These are phyloP conservation scores for Electrophaes corylata DNA, from an alignment of 2,888 invertebrate genomes.

Conservation along the genomic window DNA sequence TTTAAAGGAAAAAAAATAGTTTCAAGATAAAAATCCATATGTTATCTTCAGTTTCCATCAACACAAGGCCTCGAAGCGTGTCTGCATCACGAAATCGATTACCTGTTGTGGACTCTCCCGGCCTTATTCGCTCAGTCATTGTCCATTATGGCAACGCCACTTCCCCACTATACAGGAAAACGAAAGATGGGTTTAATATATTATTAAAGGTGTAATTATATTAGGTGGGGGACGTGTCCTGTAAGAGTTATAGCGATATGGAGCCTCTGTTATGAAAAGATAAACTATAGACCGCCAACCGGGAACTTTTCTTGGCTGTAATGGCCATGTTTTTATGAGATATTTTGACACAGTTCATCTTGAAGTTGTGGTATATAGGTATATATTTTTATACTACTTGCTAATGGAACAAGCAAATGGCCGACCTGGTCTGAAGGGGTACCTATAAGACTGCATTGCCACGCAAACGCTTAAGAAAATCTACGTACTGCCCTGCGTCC, in stretches of 20 bases:
- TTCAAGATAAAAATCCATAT: constrained; percentile 21
- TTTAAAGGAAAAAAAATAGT: constrained; percentile 1
- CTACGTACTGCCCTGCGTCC: too few relatives aligned
- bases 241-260: constrained; percentile 31
- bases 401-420: too few relatives aligned
- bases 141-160: constrained; percentile 36
- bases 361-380: background rate
- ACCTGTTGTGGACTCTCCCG: constrained; percentile 35
- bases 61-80: constrained; percentile 31
- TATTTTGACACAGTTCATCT: background rate
- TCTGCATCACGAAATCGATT: constrained; percentile 44
- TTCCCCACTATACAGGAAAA: constrained; percentile 28
- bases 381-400: too few relatives aligned
- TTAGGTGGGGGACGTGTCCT: constrained; percentile 30
- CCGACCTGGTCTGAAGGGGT: too few relatives aligned
- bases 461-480: too few relatives aligned
- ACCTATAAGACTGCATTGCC: too few relatives aligned
- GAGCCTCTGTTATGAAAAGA: constrained; percentile 33
- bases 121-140: constrained; percentile 42
- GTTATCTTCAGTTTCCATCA: constrained; percentile 36
- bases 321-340: constrained; percentile 1
- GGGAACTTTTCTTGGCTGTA: constrained; percentile 12
- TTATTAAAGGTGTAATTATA: constrained; percentile 36
- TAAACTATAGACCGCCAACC: constrained; percentile 19
- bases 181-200: constrained; percentile 34